These are phyloP conservation scores for Malurus elegans DNA, from an alignment of 2,113 vertebrate species.

Conservation along the genomic window DNA sequence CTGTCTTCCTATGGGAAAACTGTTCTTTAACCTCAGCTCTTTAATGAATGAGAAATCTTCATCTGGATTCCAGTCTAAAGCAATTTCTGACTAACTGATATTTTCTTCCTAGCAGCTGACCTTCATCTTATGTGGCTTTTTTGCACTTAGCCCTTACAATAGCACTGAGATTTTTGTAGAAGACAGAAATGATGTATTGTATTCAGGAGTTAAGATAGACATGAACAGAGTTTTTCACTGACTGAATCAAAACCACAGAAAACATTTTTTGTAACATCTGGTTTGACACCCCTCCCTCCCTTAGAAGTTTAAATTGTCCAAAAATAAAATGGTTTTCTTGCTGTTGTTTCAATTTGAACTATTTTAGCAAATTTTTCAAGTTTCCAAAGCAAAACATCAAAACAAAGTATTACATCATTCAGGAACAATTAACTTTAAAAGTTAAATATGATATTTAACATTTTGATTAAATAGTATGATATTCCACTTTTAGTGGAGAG, in stretches of 20 bases:
- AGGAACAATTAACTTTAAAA: not conserved
- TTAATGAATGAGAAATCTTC: not conserved
- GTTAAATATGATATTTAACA: no score
- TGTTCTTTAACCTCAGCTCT: not conserved
- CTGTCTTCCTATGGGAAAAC: not conserved
- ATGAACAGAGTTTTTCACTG: not conserved
- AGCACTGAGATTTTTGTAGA: not conserved
- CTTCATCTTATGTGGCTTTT: not conserved
- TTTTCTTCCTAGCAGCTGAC: not conserved
- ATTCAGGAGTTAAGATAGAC: not conserved
- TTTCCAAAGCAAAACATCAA: not conserved
- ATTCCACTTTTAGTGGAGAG: not conserved
- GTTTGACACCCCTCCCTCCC: not conserved
- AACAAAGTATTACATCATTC: not conserved
- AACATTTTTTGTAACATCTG: not conserved
- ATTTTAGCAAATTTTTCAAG: not conserved
- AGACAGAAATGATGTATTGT: not conserved
- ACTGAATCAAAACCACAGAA: not conserved
- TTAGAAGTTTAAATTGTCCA: not conserved
- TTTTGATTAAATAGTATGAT: no score
- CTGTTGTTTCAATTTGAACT: not conserved
- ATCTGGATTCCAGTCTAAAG: not conserved
- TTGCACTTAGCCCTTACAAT: not conserved
- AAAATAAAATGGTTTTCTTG: not conserved
- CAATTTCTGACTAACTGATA: not conserved